phyloP scores from a whole-genome alignment of 2,797 vertebrate genomes.

The Rhinatrema bivittatum region DNA sequence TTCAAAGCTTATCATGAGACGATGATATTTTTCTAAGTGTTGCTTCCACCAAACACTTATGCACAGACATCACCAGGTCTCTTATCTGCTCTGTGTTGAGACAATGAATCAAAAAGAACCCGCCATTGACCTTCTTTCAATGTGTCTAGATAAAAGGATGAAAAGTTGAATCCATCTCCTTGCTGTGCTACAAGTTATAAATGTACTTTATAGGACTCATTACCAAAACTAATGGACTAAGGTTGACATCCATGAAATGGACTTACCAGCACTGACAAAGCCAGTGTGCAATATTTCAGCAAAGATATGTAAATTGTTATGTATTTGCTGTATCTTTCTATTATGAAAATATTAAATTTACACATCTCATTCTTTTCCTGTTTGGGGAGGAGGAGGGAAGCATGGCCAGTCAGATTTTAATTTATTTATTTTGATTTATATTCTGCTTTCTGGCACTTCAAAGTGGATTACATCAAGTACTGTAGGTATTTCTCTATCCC shows the following conservation, averaged over 20 bases:
- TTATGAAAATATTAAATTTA: slow-evolving; percentile 54
- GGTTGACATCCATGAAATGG: slow-evolving; percentile 81
- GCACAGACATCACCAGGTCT: slow-evolving; percentile 60
- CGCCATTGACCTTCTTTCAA: slow-evolving; percentile 71
- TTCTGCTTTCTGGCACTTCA: no score
- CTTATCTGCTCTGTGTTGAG: slow-evolving; percentile 53
- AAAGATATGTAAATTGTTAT: slow-evolving; percentile 67
- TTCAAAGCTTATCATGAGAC: slow-evolving; percentile 46
- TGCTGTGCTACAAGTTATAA: slow-evolving; percentile 80
- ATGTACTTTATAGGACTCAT: slow-evolving; percentile 87
- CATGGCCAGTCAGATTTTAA: no score
- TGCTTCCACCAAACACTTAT: slow-evolving; percentile 51
- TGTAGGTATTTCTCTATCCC: no score
- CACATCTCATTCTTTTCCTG: slow-evolving; percentile 27
- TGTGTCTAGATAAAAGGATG: slow-evolving; percentile 68
- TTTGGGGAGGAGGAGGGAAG: no score
- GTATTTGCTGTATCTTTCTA: slow-evolving; percentile 61
- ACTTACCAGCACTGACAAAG: slow-evolving; percentile 70
- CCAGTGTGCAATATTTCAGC: slow-evolving; percentile 56
- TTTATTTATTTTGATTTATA: no score
- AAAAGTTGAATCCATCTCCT: slow-evolving; percentile 73
- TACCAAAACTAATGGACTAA: slow-evolving; percentile 85
- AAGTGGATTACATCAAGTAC: no score
- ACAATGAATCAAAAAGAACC: slow-evolving; percentile 64
- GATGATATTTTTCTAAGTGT: slow-evolving; percentile 50